phyloP scores from a whole-genome alignment of 2,797 vertebrate genomes.

The Chelmon rostratus region DNA sequence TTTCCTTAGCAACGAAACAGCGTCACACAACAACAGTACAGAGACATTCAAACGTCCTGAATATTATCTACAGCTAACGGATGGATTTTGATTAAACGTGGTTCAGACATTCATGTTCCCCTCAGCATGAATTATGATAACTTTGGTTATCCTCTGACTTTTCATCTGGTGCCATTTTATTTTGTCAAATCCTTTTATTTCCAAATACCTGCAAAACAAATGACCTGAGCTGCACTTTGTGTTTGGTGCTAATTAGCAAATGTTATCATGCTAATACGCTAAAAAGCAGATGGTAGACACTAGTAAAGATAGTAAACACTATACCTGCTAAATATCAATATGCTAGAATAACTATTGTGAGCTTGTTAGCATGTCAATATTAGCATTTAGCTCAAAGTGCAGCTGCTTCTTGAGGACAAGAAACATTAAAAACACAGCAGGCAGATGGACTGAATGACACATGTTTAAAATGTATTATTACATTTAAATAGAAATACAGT shows the following conservation, averaged over 20 bases:
- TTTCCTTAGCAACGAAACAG: slow-evolving; percentile 26
- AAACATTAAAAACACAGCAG: neutral
- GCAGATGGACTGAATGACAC: neutral
- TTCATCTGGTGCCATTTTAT: neutral
- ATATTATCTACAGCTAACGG: neutral
- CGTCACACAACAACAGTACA: neutral
- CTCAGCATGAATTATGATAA: no score
- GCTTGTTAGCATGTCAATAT: neutral
- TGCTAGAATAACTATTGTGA: neutral
- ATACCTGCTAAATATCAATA: neutral
- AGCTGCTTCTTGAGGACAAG: neutral
- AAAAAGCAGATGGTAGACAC: no score
- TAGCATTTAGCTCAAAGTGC: neutral
- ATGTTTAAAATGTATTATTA: slow-evolving; percentile 23
- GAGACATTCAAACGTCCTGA: neutral
- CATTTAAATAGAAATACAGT: slow-evolving; percentile 43
- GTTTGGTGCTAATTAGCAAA: neutral
- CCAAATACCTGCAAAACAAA: neutral
- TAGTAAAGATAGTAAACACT: neutral
- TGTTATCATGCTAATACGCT: neutral
- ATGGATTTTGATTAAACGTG: neutral
- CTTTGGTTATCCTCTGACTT: no score
- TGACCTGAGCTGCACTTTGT: neutral
- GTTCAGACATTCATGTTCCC: neutral
- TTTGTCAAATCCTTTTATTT: neutral